These are phyloP conservation scores for Leuciscus waleckii DNA, from an alignment of 2,797 vertebrate genomes.

Conservation along the genomic window DNA sequence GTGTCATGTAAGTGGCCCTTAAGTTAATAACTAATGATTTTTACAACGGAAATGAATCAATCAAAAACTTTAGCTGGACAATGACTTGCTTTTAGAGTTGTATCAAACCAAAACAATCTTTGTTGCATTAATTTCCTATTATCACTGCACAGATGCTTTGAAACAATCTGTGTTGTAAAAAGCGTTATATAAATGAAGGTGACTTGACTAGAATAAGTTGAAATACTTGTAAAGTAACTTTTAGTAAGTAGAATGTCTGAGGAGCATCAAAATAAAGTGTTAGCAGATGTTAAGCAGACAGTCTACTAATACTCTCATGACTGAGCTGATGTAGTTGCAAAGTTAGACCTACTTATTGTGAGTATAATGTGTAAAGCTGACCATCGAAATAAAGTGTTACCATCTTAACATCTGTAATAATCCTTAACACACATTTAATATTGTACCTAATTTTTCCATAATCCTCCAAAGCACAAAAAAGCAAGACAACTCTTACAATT, in stretches of 20 bases:
- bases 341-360: neutral
- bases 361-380: neutral
- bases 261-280: neutral
- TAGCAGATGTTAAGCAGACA: neutral
- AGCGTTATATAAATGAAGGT: too few species aligned
- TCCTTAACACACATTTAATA: neutral
- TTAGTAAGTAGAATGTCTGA: neutral
- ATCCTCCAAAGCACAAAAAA: neutral
- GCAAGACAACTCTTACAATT: conserved; percentile 69
- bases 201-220: neutral
- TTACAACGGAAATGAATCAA: too few species aligned
- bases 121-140: too few species aligned
- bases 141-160: too few species aligned
- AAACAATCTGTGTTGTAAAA: too few species aligned
- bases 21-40: too few species aligned
- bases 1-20: too few species aligned
- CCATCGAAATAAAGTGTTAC: neutral
- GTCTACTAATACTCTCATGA: neutral
- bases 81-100: too few species aligned
- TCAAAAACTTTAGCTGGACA: too few species aligned
- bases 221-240: neutral
- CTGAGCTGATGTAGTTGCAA: neutral
- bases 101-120: too few species aligned
- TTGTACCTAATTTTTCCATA: neutral
- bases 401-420: neutral